phyloP scores from a whole-genome alignment of 2,888 invertebrate genomes.

The Stenolophus ochropezus region DNA sequence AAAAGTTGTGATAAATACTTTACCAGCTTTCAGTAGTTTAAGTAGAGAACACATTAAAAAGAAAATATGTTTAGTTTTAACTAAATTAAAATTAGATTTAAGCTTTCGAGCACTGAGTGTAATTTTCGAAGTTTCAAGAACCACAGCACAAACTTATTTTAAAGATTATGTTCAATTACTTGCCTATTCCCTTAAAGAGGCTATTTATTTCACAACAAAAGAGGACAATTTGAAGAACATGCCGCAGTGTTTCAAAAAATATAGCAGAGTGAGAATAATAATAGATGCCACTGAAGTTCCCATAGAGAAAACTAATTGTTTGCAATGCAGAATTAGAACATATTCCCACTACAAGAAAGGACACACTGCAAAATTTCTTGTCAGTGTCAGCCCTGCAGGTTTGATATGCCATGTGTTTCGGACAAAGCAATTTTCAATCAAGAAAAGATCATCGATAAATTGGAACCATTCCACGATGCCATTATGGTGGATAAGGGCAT shows the following conservation, averaged over 20 bases:
- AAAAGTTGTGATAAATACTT: not conserved
- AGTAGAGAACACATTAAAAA: not conserved
- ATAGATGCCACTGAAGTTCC: not conserved
- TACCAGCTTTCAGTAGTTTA: not conserved
- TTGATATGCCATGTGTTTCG: not conserved
- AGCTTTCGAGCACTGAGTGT: too few species aligned
- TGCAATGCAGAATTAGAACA: not conserved
- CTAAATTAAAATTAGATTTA: not conserved
- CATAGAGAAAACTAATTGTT: not conserved
- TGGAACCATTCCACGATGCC: constrained; percentile 3
- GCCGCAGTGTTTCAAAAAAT: not conserved
- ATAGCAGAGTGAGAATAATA: too few species aligned
- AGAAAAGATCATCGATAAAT: not conserved
- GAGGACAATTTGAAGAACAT: not conserved
- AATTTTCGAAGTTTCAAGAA: not conserved
- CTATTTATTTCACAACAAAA: not conserved
- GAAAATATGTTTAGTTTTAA: not conserved
- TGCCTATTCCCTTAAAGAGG: not conserved
- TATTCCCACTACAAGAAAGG: not conserved
- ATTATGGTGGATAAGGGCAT: constrained; percentile 26
- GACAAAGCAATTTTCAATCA: too few species aligned
- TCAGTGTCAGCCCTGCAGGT: not conserved
- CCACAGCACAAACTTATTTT: not conserved
- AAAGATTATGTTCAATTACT: not conserved
- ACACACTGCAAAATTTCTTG: not conserved